Conservation (phyloP, 2,113 vertebrate species). For the Chloropsis hardwickii region DNA sequence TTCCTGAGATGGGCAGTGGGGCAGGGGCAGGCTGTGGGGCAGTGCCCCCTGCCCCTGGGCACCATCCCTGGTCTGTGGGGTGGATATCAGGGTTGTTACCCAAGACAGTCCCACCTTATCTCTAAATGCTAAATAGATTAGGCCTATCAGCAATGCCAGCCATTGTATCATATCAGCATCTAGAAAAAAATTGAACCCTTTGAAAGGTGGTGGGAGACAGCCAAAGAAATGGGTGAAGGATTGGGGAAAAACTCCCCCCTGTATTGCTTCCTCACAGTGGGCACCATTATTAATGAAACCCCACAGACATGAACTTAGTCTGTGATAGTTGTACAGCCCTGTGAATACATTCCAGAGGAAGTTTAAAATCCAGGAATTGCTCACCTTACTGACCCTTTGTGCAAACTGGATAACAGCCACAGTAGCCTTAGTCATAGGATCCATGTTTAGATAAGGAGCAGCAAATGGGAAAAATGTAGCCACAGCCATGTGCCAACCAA, state of each 20-base stretch:
- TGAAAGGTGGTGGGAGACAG: background rate
- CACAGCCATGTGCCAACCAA: too few species aligned
- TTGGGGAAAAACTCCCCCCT: rapidly evolving
- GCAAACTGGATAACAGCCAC: background rate
- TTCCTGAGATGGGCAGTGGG: background rate
- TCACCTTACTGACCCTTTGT: background rate
- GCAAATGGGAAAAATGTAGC: background rate
- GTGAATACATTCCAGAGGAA: background rate
- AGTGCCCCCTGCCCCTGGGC: too few species aligned
- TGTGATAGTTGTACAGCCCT: background rate
- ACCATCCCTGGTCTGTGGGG: background rate
- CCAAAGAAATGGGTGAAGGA: background rate
- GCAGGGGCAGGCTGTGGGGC: background rate
- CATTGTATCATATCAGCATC: background rate
- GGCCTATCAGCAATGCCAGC: background rate
- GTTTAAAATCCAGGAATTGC: background rate
- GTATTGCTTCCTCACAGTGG: background rate
- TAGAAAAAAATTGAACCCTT: background rate
- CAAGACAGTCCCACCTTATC: background rate
- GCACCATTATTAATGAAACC: background rate
- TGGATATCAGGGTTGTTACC: background rate
- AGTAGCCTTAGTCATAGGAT: background rate
- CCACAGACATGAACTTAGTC: background rate
- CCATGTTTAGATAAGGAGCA: background rate
- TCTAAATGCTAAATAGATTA: background rate